phyloP scores from a whole-genome alignment of 2,797 vertebrate genomes.

The Sebastolobus altivelis region DNA sequence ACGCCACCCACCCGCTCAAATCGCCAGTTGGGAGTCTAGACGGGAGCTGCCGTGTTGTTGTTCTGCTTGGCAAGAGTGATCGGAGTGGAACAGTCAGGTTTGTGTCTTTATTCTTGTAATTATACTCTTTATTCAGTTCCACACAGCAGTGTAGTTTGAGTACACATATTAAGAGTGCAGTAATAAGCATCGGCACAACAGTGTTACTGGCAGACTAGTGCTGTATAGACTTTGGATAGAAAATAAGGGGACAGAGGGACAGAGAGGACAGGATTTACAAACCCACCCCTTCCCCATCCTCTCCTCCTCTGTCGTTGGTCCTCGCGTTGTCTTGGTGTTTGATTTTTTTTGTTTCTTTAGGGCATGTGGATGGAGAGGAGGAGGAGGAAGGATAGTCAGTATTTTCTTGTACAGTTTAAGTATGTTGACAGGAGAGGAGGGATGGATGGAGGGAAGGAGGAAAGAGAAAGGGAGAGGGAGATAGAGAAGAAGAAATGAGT shows the following conservation, averaged over 20 bases:
- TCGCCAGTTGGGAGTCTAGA: constrained; percentile 19
- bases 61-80: constrained; percentile 34
- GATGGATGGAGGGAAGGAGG: constrained; percentile 30
- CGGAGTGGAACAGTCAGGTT: constrained; percentile 51
- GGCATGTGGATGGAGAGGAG: constrained; percentile 35
- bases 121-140: constrained; percentile 18
- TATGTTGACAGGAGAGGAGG: constrained; percentile 21
- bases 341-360: constrained; percentile 47
- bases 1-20: constrained; percentile 20
- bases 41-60: constrained; percentile 49
- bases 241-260: constrained; percentile 47
- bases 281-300: constrained; percentile 20
- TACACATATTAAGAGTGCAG: constrained; percentile 35
- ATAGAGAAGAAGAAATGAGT: constrained; percentile 46
- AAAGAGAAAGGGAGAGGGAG: constrained; percentile 17
- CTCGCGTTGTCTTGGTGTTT: constrained; percentile 65
- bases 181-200: constrained; percentile 62
- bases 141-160: constrained; percentile 49
- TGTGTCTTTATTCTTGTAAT: constrained; percentile 2
- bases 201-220: constrained; percentile 76
- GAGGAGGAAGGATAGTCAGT: constrained; percentile 60
- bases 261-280: constrained; percentile 39
- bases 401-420: constrained; percentile 61
- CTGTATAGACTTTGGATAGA: constrained; percentile 70
- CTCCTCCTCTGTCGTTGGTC: constrained; percentile 70